Base-by-base conservation (phyloP, 1,140 invertebrate genomes). In the Pomacea maculata region DNA sequence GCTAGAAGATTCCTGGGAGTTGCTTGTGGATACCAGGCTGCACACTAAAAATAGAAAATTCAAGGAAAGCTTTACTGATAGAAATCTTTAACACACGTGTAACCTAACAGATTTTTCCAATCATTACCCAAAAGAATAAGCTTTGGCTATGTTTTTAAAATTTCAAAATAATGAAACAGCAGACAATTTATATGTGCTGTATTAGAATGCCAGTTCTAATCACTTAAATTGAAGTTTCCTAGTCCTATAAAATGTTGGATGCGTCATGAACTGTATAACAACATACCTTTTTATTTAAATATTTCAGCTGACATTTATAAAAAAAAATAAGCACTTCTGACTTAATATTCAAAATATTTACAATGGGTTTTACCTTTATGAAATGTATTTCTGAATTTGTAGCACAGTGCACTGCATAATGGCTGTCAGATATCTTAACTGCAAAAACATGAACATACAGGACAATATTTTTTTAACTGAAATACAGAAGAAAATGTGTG, bases 1-100 rank as follows among this genome's bases (percentile, higher is more conserved):
- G 96, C 96, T 63, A 98, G 91, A 57, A 97, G 92, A 82, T 90
- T 94, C 85, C 96, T 95, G 12, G 86, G 93, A 64, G 95, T 94
- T 25, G 93, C 84, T 90, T 94, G 92, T 70, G 94, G 94, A 92
- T 95, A 94, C 89, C 96, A 95, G 86, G 96, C 95, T n/a, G 96
- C 91, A 89, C 95, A 95, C 92, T 95, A 15, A 94, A 93, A 84
- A 70, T 77, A 93, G 12, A 61, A 80, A 63, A 79, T 82, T 19
- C 57, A 55, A 57, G 21, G 17, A 25, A 52, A 75, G n/a, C 25
- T 21, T 3, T 54, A 45, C 17, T 54, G 55, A 10, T 9, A 55
- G 64, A 80, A 75, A 75, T 75, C 11, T 61, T 57, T 61, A 11
- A 61, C 57, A 14, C 9, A 17, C 57, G 9, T 2, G 15, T 61